Evolutionary conservation across 2,797 vertebrate species (phyloP), one percentile per base, ranked within the genome.

Genomic region (Arctocebus calabarensis): DNA sequence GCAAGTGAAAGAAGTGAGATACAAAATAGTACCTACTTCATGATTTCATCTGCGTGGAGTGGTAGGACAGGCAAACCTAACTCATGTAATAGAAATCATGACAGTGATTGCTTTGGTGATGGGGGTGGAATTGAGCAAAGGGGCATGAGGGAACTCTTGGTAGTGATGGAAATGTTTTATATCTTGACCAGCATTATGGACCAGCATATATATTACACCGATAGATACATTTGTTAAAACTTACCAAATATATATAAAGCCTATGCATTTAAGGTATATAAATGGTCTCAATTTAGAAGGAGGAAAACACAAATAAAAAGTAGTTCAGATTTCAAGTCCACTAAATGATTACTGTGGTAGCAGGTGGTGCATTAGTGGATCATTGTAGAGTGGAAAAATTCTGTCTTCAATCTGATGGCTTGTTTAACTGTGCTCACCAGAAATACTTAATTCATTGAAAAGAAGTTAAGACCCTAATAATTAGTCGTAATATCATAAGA

Each of bases 371-470:
- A 78, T 96, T 95, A 73, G 61, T 14, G 23, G 71, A 64, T 77
- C 22, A n/a, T n/a, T 88, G 45, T 40, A 75, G 64, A 11, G 55
- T 82, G 85, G 85, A 71, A 82, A 77, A 85, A 25, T 74, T 71
- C 66, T 75, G 77, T 94, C 92, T 17, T 89, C 73, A 82, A 68
- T 22, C 68, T 95, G 88, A 78, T 48, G 57, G 48, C 62, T 94
- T 96, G 88, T 71, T 92, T 93, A 88, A 88, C 84, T 90, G 34
- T 85, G 73, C 55, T 95, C 91, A 92, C 78, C 34, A 83, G 93
- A 73, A 95, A 74, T 55, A 94, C 55, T 79, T 94, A 95, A 89
- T 79, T 57, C 79, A 88, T 94, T 70, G 88, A 75, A 89, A 37
- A 64, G 59, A 78, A 73, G 45, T 79, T 88, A 73, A 93, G 90